phyloP scores from a whole-genome alignment of 2,113 vertebrate species.

The Callopanchax toddi region DNA sequence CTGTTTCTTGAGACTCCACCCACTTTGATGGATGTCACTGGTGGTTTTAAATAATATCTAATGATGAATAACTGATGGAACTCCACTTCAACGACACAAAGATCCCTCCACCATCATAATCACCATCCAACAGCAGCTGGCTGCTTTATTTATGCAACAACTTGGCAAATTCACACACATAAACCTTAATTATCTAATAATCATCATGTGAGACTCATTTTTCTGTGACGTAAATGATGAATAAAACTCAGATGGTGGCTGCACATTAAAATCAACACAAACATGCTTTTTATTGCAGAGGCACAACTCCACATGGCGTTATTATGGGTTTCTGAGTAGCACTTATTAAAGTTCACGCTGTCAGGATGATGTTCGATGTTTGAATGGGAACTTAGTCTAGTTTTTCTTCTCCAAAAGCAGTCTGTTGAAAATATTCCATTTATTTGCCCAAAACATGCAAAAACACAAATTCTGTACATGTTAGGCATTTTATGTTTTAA shows the following conservation, averaged over 20 bases:
- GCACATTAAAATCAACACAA: neutral
- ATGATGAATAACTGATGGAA: no score
- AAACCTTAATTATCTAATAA: slow-evolving; percentile 34
- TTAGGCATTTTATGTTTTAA: no score
- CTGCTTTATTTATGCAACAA: slow-evolving; percentile 39
- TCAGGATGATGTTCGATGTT: neutral
- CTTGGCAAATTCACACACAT: slow-evolving; percentile 6
- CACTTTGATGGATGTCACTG: no score
- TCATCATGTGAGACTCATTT: slow-evolving; percentile 20
- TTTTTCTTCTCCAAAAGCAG: no score
- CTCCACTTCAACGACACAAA: no score
- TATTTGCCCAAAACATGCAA: no score
- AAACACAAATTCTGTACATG: no score
- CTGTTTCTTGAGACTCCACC: no score
- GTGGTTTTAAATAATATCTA: no score
- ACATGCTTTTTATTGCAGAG: neutral
- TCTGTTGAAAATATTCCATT: no score
- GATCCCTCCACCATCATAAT: neutral
- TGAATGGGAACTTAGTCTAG: no score
- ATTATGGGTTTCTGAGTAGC: neutral
- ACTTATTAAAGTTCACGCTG: neutral
- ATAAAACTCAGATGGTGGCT: neutral
- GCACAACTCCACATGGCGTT: neutral
- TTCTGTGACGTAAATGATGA: slow-evolving; percentile 5
- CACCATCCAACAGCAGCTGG: slow-evolving; percentile 40